Conservation (phyloP, 2,113 vertebrate genomes). For the Triplophysa siluroides region DNA sequence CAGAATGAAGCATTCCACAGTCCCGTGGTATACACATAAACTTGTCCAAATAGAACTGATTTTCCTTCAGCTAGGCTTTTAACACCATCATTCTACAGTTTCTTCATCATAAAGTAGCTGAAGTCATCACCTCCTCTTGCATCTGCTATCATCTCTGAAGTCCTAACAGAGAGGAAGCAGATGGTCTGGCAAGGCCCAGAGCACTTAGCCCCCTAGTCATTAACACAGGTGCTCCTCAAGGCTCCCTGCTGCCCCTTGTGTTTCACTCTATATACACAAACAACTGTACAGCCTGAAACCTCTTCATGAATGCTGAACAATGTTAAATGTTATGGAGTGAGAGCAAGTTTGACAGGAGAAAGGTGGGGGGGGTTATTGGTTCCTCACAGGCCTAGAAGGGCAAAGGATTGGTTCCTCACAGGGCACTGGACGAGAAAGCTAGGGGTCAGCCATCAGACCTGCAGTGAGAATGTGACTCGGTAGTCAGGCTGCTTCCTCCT, state of each 20-base stretch:
- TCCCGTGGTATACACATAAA: no score
- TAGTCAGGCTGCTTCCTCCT: no score
- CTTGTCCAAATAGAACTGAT: no score
- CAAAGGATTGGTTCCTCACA: no score
- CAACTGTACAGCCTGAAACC: constrained; percentile 1
- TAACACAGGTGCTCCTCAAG: constrained; percentile 16
- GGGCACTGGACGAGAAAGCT: no score
- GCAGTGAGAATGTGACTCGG: no score
- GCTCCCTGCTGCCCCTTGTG: not conserved
- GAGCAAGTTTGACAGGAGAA: not conserved
- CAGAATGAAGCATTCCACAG: no score
- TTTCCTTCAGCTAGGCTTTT: not conserved
- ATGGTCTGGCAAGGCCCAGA: constrained; percentile 31
- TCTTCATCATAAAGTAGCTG: constrained; percentile 3
- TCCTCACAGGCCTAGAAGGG: no score
- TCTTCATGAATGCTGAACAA: not conserved
- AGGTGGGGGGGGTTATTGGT: no score
- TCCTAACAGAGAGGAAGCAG: constrained; percentile 18
- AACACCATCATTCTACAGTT: not conserved
- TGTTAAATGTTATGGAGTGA: not conserved
- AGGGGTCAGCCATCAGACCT: no score
- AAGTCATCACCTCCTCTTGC: not conserved
- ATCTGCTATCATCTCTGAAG: not conserved
- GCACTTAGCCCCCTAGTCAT: constrained; percentile 17
- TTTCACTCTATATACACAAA: constrained; percentile 18